Evolutionary conservation across 1,140 invertebrate species (phyloP), one percentile per base, ranked within the genome.

Genomic region (Bombus ignitus): DNA sequence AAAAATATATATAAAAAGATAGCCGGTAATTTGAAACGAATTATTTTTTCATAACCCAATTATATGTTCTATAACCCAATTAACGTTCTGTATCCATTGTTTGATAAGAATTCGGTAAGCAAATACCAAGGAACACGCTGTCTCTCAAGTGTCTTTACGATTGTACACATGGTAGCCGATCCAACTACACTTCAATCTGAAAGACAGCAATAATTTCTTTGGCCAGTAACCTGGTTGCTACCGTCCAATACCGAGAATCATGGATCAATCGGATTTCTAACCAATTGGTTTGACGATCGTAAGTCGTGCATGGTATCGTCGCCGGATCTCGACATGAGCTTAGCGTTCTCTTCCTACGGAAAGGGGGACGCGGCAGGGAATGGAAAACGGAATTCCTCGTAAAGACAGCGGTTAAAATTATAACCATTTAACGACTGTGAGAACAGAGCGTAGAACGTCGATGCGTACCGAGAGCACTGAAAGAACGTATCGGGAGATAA

Each of bases 361-460:
- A 59, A n/a, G 53, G 6, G 15, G 25, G 12, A 2, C 9, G 42
- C 1, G 6, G 47, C 9, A 12, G 62, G 22, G 25, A 37, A 37
- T 8, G 62, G 71, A 18, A 57, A 77, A 47, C 47, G 57, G 32
- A 85, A 79, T 85, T 72, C 76, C 53, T 22, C 18, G 83, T 79
- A 79, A 73, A 81, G 81, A 73, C 83, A 47, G 62, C 59, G 79
- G 53, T 85, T 78, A 76, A 91, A 92, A 92, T 90, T 90, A 92
- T 90, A 91, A 91, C 85, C 86, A 83, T 90, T 92, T 92, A 92
- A 89, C 90, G 91, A 92, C 86, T 90, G 91, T 89, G 90, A 91
- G 90, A 92, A 91, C 87, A 83, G 81, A 84, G 86, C 88, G 83
- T 75, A 83, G 47, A 85, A 81, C 66, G 59, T 81, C 70, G 71